Conservation (phyloP, 92 coral and sea anemone genomes). For the Bergia sp. region DNA sequence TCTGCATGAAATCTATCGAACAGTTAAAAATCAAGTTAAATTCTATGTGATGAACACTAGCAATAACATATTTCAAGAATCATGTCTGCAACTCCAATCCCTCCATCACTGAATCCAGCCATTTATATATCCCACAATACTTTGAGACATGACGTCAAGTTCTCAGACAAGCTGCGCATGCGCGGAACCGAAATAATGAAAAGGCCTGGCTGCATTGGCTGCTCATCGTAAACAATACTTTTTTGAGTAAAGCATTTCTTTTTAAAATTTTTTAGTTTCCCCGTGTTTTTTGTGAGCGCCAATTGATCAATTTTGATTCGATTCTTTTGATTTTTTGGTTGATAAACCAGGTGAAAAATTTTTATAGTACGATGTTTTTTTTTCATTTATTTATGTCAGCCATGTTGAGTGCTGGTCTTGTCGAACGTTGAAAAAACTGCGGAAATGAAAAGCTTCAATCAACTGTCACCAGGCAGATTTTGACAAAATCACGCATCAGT, state of each 20-base stretch:
- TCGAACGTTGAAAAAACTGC: too few relatives aligned
- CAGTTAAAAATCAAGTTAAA: constrained; percentile 5
- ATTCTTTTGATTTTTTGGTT: background rate
- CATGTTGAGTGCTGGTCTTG: background rate
- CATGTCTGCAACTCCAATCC: constrained; percentile 16
- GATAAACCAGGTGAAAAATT: background rate
- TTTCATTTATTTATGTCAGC: background rate
- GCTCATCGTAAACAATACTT: constrained; percentile 55
- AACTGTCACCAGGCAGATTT: too few relatives aligned
- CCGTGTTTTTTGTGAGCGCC: background rate
- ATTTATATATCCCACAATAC: constrained; percentile 93
- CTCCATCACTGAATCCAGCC: constrained; percentile 63
- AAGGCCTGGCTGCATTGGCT: background rate
- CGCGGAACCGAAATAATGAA: constrained; percentile 36
- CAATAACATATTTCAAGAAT: constrained; percentile 1
- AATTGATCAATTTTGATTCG: background rate
- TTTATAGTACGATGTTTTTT: background rate
- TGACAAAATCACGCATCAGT: background rate
- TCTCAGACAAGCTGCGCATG: constrained; percentile 50
- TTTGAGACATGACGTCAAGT: constrained; percentile 87
- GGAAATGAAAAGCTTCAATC: background rate
- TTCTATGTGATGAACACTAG: background rate
- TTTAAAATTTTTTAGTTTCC: background rate
- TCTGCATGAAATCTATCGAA: constrained; percentile 33
- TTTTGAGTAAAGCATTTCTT: constrained; percentile 17